Conservation (phyloP, 2,113 vertebrate genomes). For the Saccopteryx bilineata region DNA sequence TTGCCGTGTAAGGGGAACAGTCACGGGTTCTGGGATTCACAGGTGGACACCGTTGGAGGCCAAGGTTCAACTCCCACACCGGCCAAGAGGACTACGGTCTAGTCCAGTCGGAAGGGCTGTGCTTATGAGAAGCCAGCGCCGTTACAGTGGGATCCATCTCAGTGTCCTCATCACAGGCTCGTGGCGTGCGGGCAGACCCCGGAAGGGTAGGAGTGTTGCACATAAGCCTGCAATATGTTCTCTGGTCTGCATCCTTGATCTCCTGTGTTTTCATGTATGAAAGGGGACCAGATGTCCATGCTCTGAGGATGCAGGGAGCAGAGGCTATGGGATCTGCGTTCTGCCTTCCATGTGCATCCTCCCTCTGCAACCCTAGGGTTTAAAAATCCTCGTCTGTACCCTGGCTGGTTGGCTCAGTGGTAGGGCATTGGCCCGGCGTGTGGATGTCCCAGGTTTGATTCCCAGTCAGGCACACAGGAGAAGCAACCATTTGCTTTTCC, state of each 20-base stretch:
- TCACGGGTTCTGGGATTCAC: neutral
- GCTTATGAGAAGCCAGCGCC: too few species aligned
- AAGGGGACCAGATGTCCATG: neutral
- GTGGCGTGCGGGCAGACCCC: accelerated
- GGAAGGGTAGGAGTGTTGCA: accelerated
- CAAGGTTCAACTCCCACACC: accelerated
- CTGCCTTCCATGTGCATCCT: too few species aligned
- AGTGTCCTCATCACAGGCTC: accelerated
- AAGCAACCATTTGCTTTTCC: too few species aligned
- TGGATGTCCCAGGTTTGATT: too few species aligned
- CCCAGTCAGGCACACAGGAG: too few species aligned
- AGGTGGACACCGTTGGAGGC: neutral
- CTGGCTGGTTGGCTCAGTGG: too few species aligned
- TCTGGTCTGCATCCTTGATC: neutral
- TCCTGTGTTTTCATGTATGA: neutral
- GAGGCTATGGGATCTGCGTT: too few species aligned
- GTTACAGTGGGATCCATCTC: accelerated
- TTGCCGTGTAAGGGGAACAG: accelerated
- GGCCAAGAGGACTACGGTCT: accelerated
- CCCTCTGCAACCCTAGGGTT: too few species aligned
- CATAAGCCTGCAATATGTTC: neutral
- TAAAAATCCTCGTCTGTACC: too few species aligned
- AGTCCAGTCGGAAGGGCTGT: accelerated
- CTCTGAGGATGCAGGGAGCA: too few species aligned
- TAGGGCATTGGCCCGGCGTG: too few species aligned